Percentiles rank a stretch among this genome's conserved stretches.
Evolutionary conservation across 2,797 vertebrate species (phyloP).

Genomic region (Synaphobranchus kaupii): DNA sequence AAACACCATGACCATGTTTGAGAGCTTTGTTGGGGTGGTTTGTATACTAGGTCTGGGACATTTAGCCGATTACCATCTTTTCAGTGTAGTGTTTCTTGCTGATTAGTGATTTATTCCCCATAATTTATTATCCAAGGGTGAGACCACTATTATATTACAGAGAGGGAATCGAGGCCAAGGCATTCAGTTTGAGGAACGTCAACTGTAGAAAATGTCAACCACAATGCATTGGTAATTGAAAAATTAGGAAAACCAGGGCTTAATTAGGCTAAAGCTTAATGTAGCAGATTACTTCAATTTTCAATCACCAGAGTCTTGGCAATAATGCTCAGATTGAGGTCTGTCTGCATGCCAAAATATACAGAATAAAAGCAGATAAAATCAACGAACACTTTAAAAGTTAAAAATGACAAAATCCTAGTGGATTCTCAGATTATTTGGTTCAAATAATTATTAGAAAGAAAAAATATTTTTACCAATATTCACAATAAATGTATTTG

Average conservation of each 20-base stretch:
- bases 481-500: no score
- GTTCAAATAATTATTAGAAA: background rate
- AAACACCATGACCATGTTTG: background rate
- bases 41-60: background rate
- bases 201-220: slow-evolving; percentile 63
- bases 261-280: slow-evolving; percentile 48
- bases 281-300: slow-evolving; percentile 57
- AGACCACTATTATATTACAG: background rate
- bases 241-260: slow-evolving; percentile 3
- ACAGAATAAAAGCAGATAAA: slow-evolving; percentile 11
- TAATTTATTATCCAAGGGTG: slow-evolving; percentile 27
- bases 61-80: background rate
- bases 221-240: slow-evolving; percentile 52
- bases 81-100: slow-evolving; percentile 3
- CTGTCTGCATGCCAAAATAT: slow-evolving; percentile 40
- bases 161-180: slow-evolving; percentile 13
- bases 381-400: slow-evolving; percentile 18
- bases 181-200: slow-evolving; percentile 50
- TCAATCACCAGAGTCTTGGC: slow-evolving; percentile 39
- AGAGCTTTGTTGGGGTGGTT: background rate
- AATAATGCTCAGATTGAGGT: slow-evolving; percentile 31
- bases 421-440: background rate
- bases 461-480: slow-evolving; percentile 8
- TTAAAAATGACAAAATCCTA: slow-evolving; percentile 1
- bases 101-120: slow-evolving; percentile 32